Base-by-base conservation (phyloP, 2,888 invertebrate genomes). In the Calliopum simillimum region DNA sequence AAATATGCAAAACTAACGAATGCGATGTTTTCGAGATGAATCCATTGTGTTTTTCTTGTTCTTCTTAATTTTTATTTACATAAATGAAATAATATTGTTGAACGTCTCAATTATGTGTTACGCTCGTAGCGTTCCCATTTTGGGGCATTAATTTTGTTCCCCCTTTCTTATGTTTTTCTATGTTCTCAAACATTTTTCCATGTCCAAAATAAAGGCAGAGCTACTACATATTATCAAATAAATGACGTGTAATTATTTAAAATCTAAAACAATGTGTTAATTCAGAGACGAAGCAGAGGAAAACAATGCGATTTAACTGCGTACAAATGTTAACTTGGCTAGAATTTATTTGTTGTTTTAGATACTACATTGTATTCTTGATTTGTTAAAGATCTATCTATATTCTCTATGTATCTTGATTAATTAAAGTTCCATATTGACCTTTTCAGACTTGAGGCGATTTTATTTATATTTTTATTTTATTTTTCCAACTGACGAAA, bases 101-200 rank as follows among this genome's bases (percentile, higher is more conserved):
- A 46, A 64, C 51, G 51, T 64, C 64, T 64, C 64, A 64, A 64
- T 64, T 64, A 64, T 53, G 64, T 21, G 44, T 19, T 43, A 13
- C 44, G 23, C 46, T 56, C 25, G 21, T 23, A 33, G 33, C 33
- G 33, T 33, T 33, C 8, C 25, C 3, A 11, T 25, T 11, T 56
- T 41, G 4, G 14, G 13, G 33, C 16, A n/a, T 33, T 14, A n/a
- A 33, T 11, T 56, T 58, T 58, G 6, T 58, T 58, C 41, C n/a
- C n/a, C n/a, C 12, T n/a, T 16, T 19, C 16, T 59, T 8, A 41
- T 12, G 12, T 21, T 44, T 59, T 14, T 41, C n/a, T 33, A 6
- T 33, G 33, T 41, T 12, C 59, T 59, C 11, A 16, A 41, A 19
- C 33, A 33, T 33, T 33, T 33, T 33, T 8, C 4, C 5, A 8